Base-by-base conservation (phyloP, 2,797 vertebrate genomes). In the Bovichtus diacanthus region DNA sequence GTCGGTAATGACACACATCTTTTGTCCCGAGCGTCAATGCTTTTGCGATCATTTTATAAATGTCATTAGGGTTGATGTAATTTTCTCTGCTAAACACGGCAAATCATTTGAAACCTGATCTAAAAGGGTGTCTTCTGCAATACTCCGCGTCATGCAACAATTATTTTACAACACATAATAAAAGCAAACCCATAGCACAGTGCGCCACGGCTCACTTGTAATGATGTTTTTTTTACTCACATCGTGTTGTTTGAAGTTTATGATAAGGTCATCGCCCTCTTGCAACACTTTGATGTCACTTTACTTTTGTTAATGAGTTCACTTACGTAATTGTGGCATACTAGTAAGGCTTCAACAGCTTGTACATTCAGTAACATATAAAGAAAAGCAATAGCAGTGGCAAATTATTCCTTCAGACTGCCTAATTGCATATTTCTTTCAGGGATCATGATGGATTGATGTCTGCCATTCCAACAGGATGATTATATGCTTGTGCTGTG, bases 241-340 rank as follows among this genome's bases (percentile, higher is more conserved):
- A 6, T 38, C 19, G 34, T 72, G 61, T 19, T 65, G 61, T 76
- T 78, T 74, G 13, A 25, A 10, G 77, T 70, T 39, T 50, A 55
- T 58, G 64, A 68, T 81, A 41, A 83, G 84, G 81, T 74, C 85
- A 49, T 21, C 34, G 7, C 25, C 65, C 62, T 78, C 41, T 3
- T 50, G n/a, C 41, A 78, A 64, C 56, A 56, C 56, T 68, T 68
- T 13, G 64, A 78, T 56, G 70, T 68, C 61, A 36, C 56, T 78
- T 82, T 58, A 68, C 71, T 75, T 82, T 9, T 4, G 7, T 34
- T 85, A 84, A 86, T 41, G 70, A 85, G 73, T 47, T 76, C n/a
- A 13, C 58, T 54, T 36, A 38, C 18, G 29, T 46, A 69, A 6
- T 4, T 3, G 39, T 0, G 31, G 41, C 46, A 31, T 12, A 3